Percentiles rank a stretch among this genome's conserved stretches.
Evolutionary conservation across 2,797 vertebrate genomes (phyloP).

Genomic region (Oophaga sylvatica): DNA sequence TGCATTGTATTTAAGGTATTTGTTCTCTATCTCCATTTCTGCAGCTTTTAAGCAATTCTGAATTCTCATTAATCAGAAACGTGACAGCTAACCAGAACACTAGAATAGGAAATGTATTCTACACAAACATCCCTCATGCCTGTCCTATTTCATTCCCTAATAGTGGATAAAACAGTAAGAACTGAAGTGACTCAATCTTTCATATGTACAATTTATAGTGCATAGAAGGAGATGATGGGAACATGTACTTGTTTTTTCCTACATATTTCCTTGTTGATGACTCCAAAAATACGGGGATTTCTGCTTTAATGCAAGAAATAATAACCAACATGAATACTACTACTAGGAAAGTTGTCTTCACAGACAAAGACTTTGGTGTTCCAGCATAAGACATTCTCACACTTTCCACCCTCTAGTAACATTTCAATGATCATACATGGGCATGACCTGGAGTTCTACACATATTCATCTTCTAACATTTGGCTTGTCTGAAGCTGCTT

Average conservation of each 20-base stretch:
- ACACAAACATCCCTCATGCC: not conserved
- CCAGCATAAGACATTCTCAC: not conserved
- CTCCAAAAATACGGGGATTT: not conserved
- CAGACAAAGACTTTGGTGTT: not conserved
- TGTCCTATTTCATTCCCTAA: constrained; percentile 17
- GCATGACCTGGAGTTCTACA: too few relatives aligned
- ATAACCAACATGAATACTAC: not conserved
- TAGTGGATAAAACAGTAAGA: not conserved
- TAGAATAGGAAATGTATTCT: constrained; percentile 2
- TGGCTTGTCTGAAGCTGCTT: too few relatives aligned
- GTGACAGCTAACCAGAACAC: not conserved
- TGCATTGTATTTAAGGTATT: not conserved
- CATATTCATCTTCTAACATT: too few relatives aligned
- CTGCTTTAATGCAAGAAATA: not conserved
- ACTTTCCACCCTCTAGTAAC: too few relatives aligned
- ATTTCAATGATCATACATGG: too few relatives aligned
- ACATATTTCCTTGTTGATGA: not conserved
- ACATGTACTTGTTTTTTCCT: not conserved
- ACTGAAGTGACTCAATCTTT: constrained; percentile 17
- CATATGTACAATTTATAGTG: not conserved
- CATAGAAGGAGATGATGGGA: not conserved
- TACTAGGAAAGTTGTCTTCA: too few relatives aligned
- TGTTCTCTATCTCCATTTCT: not conserved
- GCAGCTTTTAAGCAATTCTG: not conserved
- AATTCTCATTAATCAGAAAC: constrained; percentile 4